phyloP scores from a whole-genome alignment of 2,888 invertebrate genomes.

The Cheilosia soror region DNA sequence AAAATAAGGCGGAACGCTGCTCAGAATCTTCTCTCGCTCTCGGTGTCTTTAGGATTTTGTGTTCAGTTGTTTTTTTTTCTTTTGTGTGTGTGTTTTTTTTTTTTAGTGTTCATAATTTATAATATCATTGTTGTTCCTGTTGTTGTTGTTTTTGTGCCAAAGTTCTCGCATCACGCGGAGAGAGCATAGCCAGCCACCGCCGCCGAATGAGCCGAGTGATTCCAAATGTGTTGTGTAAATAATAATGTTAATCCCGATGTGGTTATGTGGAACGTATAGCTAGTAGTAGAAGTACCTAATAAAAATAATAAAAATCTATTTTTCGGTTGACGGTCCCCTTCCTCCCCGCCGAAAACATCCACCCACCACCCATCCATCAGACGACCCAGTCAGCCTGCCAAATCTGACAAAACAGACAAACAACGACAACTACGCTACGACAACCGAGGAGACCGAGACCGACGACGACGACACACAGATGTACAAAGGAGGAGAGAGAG shows the following conservation, averaged over 20 bases:
- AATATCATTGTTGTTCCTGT: constrained; percentile 19
- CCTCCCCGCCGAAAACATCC: constrained; percentile 76
- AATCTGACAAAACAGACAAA: constrained; percentile 33
- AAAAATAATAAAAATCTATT: constrained; percentile 68
- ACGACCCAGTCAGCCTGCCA: constrained; percentile 40
- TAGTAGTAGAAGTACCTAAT: constrained; percentile 57
- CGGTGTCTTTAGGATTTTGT: constrained; percentile 9
- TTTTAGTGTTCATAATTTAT: not conserved
- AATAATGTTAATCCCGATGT: constrained; percentile 71
- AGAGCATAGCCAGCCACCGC: not conserved
- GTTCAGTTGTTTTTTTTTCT: constrained; percentile 1
- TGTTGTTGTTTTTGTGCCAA: constrained; percentile 31
- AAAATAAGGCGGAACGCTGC: constrained; percentile 59
- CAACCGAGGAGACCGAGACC: constrained; percentile 13
- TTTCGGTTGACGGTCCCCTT: constrained; percentile 56
- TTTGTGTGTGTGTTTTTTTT: not conserved
- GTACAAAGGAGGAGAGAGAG: constrained; percentile 62
- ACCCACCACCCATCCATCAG: constrained; percentile 77
- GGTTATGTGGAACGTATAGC: constrained; percentile 71
- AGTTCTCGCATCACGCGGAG: constrained; percentile 11
- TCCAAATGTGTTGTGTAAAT: constrained; percentile 72
- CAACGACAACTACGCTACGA: constrained; percentile 3
- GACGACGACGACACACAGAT: constrained; percentile 31
- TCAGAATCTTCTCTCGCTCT: constrained; percentile 25
- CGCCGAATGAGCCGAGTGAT: constrained; percentile 34